Conservation (phyloP, 2,113 vertebrate species). For the Leptocoma aspasia region DNA sequence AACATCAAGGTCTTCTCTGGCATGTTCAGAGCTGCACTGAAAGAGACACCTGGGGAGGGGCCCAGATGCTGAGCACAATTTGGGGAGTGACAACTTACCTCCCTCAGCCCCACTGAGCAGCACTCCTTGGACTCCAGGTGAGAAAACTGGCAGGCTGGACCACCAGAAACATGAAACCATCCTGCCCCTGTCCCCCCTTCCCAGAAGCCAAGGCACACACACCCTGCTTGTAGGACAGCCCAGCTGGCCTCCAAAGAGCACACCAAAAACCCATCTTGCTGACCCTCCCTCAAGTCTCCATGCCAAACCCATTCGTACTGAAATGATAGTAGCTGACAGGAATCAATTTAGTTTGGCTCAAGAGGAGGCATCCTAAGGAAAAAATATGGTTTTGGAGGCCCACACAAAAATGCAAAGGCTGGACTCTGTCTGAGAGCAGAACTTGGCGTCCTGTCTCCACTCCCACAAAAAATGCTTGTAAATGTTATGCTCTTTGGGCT, state of each 20-base stretch:
- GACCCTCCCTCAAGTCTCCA: neutral
- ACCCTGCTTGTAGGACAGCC: neutral
- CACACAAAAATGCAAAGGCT: slow-evolving; percentile 50
- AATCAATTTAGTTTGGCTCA: slow-evolving; percentile 23
- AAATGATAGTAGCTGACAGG: slow-evolving; percentile 8
- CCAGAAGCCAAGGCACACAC: neutral
- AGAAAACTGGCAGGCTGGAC: neutral
- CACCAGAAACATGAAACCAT: neutral
- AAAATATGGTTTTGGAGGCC: slow-evolving; percentile 24
- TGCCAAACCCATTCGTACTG: neutral
- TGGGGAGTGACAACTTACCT: neutral
- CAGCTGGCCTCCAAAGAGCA: neutral
- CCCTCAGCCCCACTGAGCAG: neutral
- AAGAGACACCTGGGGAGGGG: neutral
- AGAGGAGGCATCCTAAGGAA: slow-evolving; percentile 11
- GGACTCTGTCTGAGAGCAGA: slow-evolving; percentile 21
- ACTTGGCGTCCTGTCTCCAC: slow-evolving; percentile 52
- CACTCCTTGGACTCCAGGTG: accelerated
- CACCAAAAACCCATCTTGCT: neutral
- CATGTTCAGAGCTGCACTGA: neutral
- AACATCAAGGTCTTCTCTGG: neutral
- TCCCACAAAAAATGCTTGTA: slow-evolving; percentile 56
- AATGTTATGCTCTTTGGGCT: slow-evolving; percentile 31
- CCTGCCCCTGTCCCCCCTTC: accelerated
- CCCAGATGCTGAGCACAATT: neutral